Conservation (phyloP, 2,797 vertebrate genomes). For the Pampus argenteus region DNA sequence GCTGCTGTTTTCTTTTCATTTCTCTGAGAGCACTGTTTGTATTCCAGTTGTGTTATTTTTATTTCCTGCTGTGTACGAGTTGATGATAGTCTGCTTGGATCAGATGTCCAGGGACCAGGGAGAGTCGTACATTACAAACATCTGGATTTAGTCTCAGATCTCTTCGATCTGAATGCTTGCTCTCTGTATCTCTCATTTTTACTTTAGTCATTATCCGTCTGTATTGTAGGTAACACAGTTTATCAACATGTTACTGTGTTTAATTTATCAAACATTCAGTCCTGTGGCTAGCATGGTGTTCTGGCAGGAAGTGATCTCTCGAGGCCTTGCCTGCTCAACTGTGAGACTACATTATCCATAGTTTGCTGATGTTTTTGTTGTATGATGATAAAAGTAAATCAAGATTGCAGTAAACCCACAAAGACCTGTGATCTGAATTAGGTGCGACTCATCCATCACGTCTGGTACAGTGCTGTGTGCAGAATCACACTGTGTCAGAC, state of each 20-base stretch:
- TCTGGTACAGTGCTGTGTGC: conserved; percentile 41
- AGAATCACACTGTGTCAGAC: conserved; percentile 19
- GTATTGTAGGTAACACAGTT: conserved; percentile 51
- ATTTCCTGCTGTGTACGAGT: conserved; percentile 52
- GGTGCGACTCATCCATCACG: conserved; percentile 24
- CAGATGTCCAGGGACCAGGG: conserved; percentile 60
- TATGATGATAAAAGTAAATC: conserved; percentile 6
- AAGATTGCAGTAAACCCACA: conserved; percentile 19
- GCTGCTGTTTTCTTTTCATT: conserved; percentile 70
- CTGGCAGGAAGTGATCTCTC: conserved; percentile 20
- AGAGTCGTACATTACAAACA: conserved; percentile 27
- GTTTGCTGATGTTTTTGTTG: conserved; percentile 22
- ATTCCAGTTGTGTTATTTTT: conserved; percentile 46
- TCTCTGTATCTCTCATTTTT: conserved; percentile 31
- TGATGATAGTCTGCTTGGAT: conserved; percentile 39
- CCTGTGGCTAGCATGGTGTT: conserved; percentile 24
- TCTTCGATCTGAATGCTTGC: conserved; percentile 50
- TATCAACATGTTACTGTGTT: conserved; percentile 37
- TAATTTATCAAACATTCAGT: conserved; percentile 19
- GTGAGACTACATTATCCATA: conserved; percentile 40
- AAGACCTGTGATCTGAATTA: conserved; percentile 39
- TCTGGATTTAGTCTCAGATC: conserved; percentile 47
- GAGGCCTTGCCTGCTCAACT: conserved; percentile 35
- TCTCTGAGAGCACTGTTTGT: conserved; percentile 73
- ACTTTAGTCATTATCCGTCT: conserved; percentile 46